Conservation (phyloP, 2,888 invertebrate species). For the Dyspetes luteomarginatus region DNA sequence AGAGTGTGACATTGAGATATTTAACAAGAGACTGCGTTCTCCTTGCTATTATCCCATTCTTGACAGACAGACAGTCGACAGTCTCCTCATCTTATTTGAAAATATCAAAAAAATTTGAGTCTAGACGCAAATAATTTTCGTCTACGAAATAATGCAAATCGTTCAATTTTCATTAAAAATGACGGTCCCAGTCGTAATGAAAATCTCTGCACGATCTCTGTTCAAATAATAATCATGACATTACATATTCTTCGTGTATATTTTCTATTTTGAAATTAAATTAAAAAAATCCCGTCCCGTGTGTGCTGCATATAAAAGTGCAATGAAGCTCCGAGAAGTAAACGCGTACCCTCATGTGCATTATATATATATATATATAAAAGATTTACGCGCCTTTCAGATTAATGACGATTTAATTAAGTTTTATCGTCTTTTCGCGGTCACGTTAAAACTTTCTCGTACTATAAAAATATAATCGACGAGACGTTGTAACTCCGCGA, state of each 20-base stretch:
- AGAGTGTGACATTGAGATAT: no score
- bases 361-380: background rate
- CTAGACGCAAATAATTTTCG: background rate
- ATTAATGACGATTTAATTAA: background rate
- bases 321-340: background rate
- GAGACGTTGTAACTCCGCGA: background rate
- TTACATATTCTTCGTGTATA: background rate
- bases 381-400: background rate
- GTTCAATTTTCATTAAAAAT: no score
- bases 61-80: no score
- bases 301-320: background rate
- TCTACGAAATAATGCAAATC: background rate
- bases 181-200: no score
- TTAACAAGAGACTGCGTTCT: no score
- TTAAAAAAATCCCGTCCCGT: no score
- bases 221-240: background rate
- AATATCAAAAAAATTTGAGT: background rate
- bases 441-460: background rate
- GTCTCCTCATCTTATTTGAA: no score
- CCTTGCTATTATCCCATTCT: no score
- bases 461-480: background rate
- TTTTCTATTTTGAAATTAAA: background rate
- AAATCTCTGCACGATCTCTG: no score
- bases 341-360: no score
- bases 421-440: background rate